Conservation (phyloP, 1,140 invertebrate genomes). For the Bombus confusus region DNA sequence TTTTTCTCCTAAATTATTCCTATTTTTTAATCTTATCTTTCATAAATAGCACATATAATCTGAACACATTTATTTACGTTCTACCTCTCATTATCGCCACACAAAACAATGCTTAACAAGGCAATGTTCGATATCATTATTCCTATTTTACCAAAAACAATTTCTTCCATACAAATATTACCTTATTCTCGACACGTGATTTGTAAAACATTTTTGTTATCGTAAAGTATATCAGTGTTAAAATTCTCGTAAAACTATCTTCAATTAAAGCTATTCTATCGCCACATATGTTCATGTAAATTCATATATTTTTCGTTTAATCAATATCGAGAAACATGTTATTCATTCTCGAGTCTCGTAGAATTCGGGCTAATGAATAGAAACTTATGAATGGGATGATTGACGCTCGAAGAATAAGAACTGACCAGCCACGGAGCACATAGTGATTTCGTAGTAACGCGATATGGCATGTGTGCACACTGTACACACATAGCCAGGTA, state of each 20-base stretch:
- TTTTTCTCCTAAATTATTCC: background rate
- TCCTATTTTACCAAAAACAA: background rate
- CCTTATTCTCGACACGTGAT: background rate
- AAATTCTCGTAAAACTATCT: background rate
- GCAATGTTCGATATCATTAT: background rate
- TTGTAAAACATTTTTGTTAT: background rate
- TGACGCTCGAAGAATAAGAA: background rate
- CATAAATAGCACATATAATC: background rate
- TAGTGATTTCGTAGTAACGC: background rate
- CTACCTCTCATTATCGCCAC: background rate
- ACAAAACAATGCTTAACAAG: background rate
- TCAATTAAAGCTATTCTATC: background rate
- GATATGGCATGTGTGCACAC: background rate
- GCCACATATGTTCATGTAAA: background rate
- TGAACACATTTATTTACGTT: background rate
- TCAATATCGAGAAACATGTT: no score
- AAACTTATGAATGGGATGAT: constrained; percentile 4
- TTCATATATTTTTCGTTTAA: background rate
- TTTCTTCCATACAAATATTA: background rate
- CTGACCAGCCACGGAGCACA: background rate
- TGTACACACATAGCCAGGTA: constrained; percentile 56
- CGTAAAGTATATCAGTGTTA: background rate
- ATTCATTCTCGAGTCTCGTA: background rate
- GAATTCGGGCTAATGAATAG: background rate
- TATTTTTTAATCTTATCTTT: background rate